Conservation (phyloP, 2,888 invertebrate species). For the Idaea straminata region DNA sequence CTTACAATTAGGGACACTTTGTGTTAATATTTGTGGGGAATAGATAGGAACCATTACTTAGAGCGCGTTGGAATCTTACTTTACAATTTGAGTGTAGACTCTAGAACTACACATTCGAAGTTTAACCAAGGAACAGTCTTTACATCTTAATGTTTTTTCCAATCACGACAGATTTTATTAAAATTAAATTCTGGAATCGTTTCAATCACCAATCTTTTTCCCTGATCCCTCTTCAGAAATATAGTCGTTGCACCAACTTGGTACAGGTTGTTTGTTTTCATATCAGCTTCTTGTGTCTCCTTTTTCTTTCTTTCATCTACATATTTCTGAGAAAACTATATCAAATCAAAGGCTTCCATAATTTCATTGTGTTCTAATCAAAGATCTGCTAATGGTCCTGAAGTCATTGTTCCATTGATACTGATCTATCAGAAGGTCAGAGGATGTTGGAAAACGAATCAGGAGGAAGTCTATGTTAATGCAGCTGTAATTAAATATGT, state of each 20-base stretch:
- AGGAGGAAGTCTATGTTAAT: conserved; percentile 2
- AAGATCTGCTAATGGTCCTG: background rate
- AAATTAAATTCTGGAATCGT: too few species aligned
- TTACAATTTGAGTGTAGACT: background rate
- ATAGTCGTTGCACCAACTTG: too few species aligned
- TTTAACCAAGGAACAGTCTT: too few species aligned
- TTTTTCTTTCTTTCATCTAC: background rate
- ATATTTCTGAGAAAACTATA: background rate
- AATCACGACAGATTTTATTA: too few species aligned
- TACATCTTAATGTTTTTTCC: background rate
- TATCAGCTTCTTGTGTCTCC: too few species aligned
- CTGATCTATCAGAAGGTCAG: conserved; percentile 45
- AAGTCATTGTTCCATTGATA: conserved; percentile 32
- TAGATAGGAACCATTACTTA: background rate
- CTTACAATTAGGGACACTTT: background rate
- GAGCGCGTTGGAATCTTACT: background rate
- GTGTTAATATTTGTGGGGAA: background rate
- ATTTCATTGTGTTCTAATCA: background rate
- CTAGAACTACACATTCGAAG: background rate
- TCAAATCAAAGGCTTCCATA: background rate
- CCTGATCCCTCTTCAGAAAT: too few species aligned
- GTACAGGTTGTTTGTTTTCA: too few species aligned
- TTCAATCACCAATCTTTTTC: too few species aligned
- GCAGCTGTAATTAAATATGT: background rate
- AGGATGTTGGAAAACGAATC: conserved; percentile 48